Percentiles rank a stretch among this genome's conserved stretches.
These are phyloP conservation scores for Oplegnathus fasciatus DNA, from an alignment of 2,113 vertebrate species.

Conservation along the genomic window DNA sequence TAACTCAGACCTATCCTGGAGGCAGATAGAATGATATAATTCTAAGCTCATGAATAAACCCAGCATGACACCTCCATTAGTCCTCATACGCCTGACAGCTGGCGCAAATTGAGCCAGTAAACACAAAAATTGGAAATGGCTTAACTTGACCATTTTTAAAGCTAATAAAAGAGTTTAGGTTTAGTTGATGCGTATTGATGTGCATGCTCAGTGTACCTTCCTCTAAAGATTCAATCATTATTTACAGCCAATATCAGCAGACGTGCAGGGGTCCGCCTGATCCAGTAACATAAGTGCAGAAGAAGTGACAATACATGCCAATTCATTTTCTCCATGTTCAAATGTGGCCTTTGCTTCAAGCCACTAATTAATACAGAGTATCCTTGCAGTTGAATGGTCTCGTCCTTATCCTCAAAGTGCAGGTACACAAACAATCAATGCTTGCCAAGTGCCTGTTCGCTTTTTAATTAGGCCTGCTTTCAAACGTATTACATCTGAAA, in stretches of 20 bases:
- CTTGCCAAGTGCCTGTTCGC: slow-evolving; percentile 74
- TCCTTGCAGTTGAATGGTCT: slow-evolving; percentile 66
- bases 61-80: slow-evolving; percentile 69
- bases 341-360: slow-evolving; percentile 62
- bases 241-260: slow-evolving; percentile 47
- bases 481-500: slow-evolving; percentile 73
- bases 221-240: slow-evolving; percentile 26
- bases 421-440: slow-evolving; percentile 81
- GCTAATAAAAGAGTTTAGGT: slow-evolving; percentile 40
- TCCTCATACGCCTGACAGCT: slow-evolving; percentile 57
- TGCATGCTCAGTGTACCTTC: slow-evolving; percentile 1
- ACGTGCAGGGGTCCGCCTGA: slow-evolving; percentile 4
- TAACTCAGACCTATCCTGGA: slow-evolving; percentile 44
- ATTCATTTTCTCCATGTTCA: slow-evolving; percentile 60
- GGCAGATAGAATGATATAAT: slow-evolving; percentile 51
- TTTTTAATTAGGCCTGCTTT: slow-evolving; percentile 80
- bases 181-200: slow-evolving; percentile 36
- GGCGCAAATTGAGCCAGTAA: slow-evolving; percentile 53
- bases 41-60: slow-evolving; percentile 62
- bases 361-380: slow-evolving; percentile 72
- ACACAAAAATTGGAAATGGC: slow-evolving; percentile 56
- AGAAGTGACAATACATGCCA: slow-evolving; percentile 40
- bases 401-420: slow-evolving; percentile 75
- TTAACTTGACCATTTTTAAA: slow-evolving; percentile 49
- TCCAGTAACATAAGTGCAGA: background rate